These are phyloP conservation scores for Virgularia gustaviana DNA, from an alignment of 92 coral and sea anemone species.

Conservation along the genomic window DNA sequence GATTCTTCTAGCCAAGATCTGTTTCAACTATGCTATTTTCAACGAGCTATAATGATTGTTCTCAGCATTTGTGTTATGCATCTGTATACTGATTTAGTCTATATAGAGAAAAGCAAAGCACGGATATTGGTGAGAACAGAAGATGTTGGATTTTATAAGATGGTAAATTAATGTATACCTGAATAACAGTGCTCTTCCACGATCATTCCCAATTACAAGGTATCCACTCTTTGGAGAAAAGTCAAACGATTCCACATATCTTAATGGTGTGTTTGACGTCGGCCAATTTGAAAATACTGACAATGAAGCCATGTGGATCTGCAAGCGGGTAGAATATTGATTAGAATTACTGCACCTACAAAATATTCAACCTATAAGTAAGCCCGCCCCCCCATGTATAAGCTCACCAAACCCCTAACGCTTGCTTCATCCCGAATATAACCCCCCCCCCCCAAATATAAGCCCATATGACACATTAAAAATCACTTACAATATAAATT, in stretches of 20 bases:
- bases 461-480: too few species aligned
- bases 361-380: too few species aligned
- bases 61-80: background rate
- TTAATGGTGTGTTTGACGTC: conserved; percentile 66
- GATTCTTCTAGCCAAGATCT: background rate
- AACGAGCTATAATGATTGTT: background rate
- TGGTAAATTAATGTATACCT: conserved; percentile 46
- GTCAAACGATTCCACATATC: conserved; percentile 74
- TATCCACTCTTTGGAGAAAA: conserved; percentile 96
- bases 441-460: too few species aligned
- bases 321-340: background rate
- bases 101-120: background rate
- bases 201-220: conserved; percentile 83
- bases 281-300: conserved; percentile 98
- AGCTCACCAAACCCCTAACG: too few species aligned
- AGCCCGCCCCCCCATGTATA: too few species aligned
- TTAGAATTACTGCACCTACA: background rate
- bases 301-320: conserved; percentile 86
- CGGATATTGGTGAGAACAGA: background rate
- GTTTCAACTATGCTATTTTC: background rate
- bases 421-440: too few species aligned
- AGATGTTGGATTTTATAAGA: background rate
- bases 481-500: too few species aligned
- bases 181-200: conserved; percentile 77
- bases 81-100: conserved; percentile 4